Base-by-base conservation (phyloP, 1,140 invertebrate genomes). In the Anadara kagoshimensis region DNA sequence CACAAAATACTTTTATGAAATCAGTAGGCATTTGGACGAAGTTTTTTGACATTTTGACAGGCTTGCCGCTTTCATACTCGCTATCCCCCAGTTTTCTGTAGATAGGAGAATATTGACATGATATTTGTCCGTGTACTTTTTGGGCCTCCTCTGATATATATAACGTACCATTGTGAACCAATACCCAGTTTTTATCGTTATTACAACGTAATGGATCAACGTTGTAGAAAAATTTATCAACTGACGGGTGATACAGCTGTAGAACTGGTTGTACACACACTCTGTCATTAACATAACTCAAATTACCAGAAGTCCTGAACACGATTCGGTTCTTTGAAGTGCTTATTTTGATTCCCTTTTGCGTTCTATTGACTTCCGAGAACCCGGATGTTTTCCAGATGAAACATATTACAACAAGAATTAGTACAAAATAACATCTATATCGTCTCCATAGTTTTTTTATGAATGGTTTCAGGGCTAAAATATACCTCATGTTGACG, bases 181-280 rank as follows among this genome's bases (percentile, higher is more conserved):
- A 67, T 11, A 87, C 69, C 86, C 86, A 87, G 64, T 87, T 69
- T 12, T 75, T 69, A 64, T 92, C 90, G 12, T 91, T 90, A 12
- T 85, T 85, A 82, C 94, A 95, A 43, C 91, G 82, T 24, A 94
- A 89, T 58, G 91, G 91, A 5, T 91, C 86, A 20, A 92, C 91
- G 47, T 91, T 79, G 56, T 92, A 88, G 57, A 94, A 91, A 76
- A 93, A 94, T 84, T 92, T 91, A 90, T 92, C 92, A 64, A 95
- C 92, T 76, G 93, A 92, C 14, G 92, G 92, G 81, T 92, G 91
- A 76, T 92, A 90, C 53, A 94, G 79, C 4, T 93, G 91, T 24
- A 95, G 87, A 22, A 91, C 85, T 0, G 94, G 94, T 76, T 93
- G 91, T 57, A 91, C 92, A 78, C 94, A 94, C 29, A 36, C 29